Evolutionary conservation across 2,113 vertebrate genomes (phyloP), one percentile per base, ranked within the genome.

Genomic region (Megalops atlanticus): DNA sequence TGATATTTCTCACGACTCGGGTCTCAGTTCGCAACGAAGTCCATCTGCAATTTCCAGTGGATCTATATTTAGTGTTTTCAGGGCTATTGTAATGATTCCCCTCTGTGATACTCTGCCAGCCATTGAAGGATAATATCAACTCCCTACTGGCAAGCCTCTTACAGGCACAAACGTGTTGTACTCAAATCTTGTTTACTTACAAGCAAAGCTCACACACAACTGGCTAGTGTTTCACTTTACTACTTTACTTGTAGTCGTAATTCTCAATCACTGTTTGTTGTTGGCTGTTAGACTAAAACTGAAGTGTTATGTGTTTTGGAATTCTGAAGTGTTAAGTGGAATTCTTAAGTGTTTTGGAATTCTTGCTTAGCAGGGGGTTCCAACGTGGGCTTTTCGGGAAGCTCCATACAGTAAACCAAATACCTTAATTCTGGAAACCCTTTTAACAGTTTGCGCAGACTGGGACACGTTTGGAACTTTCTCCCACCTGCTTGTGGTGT

Each of bases 1-100:
- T 27, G 64, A 80, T 49, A 52, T 81, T 84, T 84, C 68, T 84
- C 79, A 81, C 40, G 49, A 78, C 24, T 74, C 49, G 2, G 0
- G 74, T 10, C 24, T 27, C 43, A 7, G 27, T n/a, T 79, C 10
- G 2, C 47, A 36, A 52, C 31, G 39, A 11, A 7, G 11, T 1
- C 38, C 73, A 38, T 41, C 40, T 80, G 73, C 64, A 58, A 16
- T 73, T 8, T 33, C 18, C 24, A 71, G 1, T 11, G 6, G 8
- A 12, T 35, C 69, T 71, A 71, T 38, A 71, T 71, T 71, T 71
- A 71, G 69, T 14, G 31, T 33, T 38, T 79, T 15, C 21, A 15
- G 21, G 8, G 49, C 7, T 18, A 21, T 52, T 73, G 7, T 43
- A 45, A 71, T 18, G 33, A 38, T 71, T 14, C 58, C 58, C 21